Conservation (phyloP, 1,140 invertebrate genomes). For the Penaeus chinensis region DNA sequence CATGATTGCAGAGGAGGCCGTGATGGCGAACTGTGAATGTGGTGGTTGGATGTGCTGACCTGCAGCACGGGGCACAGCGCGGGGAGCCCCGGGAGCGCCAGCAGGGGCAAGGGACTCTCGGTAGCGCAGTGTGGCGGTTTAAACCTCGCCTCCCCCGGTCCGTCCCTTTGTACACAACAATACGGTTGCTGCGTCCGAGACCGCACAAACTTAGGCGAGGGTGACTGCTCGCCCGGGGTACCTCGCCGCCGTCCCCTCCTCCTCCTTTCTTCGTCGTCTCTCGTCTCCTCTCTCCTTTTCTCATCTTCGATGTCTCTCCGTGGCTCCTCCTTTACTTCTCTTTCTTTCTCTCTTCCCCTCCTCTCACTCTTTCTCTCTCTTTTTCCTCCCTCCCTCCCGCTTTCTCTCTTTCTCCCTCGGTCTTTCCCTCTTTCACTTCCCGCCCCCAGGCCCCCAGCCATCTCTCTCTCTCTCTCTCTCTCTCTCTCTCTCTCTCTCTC, state of each 20-base stretch:
- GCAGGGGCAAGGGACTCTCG: slow-evolving; percentile 39
- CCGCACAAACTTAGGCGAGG: slow-evolving; percentile 26
- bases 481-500: slow-evolving; percentile 18
- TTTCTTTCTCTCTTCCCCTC: background rate
- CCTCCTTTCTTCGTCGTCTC: slow-evolving; percentile 15
- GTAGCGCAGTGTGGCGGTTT: slow-evolving; percentile 50
- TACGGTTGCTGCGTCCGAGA: slow-evolving; percentile 55
- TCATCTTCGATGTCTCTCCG: background rate
- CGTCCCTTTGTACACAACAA: slow-evolving; percentile 55
- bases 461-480: slow-evolving; percentile 18
- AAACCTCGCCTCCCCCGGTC: slow-evolving; percentile 52
- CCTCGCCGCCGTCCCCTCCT: background rate
- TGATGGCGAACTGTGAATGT: too few relatives aligned
- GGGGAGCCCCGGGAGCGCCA: slow-evolving; percentile 17
- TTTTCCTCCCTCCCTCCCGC: background rate
- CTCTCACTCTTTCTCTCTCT: background rate
- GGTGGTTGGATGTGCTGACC: too few relatives aligned
- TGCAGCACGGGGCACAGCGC: background rate
- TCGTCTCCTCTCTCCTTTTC: background rate
- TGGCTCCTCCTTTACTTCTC: background rate
- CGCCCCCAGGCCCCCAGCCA: background rate
- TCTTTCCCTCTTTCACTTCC: background rate
- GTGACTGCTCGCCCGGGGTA: slow-evolving; percentile 9
- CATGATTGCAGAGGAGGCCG: background rate
- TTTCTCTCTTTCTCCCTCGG: background rate